These are phyloP conservation scores for Lampris megalopsis DNA, from an alignment of 2,113 vertebrate species.

Conservation along the genomic window DNA sequence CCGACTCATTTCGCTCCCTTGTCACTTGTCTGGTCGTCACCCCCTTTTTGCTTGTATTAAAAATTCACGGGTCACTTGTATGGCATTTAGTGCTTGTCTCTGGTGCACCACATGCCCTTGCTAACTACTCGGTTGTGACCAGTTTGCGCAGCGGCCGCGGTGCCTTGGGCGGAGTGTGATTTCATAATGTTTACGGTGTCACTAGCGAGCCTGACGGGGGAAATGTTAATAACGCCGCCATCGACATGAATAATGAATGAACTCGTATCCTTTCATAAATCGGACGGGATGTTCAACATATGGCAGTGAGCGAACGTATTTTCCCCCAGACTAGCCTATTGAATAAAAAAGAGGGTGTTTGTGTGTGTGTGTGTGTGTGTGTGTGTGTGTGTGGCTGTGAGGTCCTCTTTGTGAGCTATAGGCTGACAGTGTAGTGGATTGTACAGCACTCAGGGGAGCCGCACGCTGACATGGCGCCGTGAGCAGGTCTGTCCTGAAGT, in stretches of 20 bases:
- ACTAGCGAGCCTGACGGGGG: constrained; percentile 70
- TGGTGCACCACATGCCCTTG: constrained; percentile 63
- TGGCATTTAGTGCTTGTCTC: constrained; percentile 78
- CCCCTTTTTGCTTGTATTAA: constrained; percentile 74
- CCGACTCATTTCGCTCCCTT: constrained; percentile 35
- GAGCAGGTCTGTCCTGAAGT: constrained; percentile 63
- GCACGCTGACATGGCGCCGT: constrained; percentile 50
- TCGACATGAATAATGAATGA: constrained; percentile 81
- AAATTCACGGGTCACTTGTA: constrained; percentile 79
- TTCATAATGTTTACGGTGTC: constrained; percentile 81
- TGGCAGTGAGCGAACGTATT: constrained; percentile 63
- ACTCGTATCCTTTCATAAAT: constrained; percentile 76
- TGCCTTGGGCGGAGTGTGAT: constrained; percentile 70
- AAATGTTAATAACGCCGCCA: constrained; percentile 72
- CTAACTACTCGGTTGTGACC: constrained; percentile 82
- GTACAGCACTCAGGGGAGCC: constrained; percentile 55
- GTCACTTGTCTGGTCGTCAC: constrained; percentile 75
- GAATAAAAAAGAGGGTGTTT: constrained; percentile 13
- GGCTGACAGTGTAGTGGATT: constrained; percentile 46
- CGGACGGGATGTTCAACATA: constrained; percentile 67
- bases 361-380: too few relatives aligned
- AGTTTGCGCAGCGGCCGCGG: constrained; percentile 73
- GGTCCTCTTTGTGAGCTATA: constrained; percentile 22
- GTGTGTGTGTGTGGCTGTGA: too few relatives aligned
- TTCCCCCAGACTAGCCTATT: constrained; percentile 40